Base-by-base conservation (phyloP, 30 jellyfish, hydroid and myxozoan genomes). In the Hydractinia echinata region DNA sequence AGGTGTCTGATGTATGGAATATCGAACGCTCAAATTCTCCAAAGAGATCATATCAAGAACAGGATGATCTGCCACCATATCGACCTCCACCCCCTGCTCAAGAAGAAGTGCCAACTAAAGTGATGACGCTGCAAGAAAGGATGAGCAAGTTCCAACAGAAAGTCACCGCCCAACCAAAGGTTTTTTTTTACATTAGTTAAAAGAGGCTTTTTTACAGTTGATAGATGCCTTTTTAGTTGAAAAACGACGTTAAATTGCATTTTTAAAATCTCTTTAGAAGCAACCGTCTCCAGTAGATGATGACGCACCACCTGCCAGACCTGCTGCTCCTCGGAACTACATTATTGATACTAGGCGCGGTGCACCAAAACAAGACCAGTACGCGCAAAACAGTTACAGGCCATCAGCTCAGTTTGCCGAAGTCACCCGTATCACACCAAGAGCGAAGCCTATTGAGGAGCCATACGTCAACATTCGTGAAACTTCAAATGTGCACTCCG, bases 251-350 rank as follows among this genome's bases (percentile, higher is more conserved):
- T 11, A n/a, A 11, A 48, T 68, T 68, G 21, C 15, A 11, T 68
- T 11, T 20, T 50, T 50, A 73, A 16, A 15, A 48, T 19, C 49
- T 80, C 4, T 71, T 58, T 19, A 20, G 55, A 48, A 48, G 67
- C 81, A 30, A 20, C 60, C 81, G 69, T 67, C 81, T 19, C n/a
- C 55, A n/a, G 81, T 50, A 11, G 81, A 71, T 49, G 83, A 77
- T 7, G 90, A 81, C 4, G 81, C 86, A 5, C 87, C 87, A 7
- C 97, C 97, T 13, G 81, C 88, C 16, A 93, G 97, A 61, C 97
- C 97, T 6, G 88, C 93, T 5, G 97, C 97, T 30, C 97, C 97
- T 4, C 86, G 97, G 21, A 90, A 90, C 53, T 90, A 90, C 85
- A 85, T 90, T 21, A 68, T 80, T 53, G 97, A 90, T 73, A 73